Evolutionary conservation across 2,888 invertebrate species (phyloP).

Genomic region (Caenorhabditis panamensis): DNA sequence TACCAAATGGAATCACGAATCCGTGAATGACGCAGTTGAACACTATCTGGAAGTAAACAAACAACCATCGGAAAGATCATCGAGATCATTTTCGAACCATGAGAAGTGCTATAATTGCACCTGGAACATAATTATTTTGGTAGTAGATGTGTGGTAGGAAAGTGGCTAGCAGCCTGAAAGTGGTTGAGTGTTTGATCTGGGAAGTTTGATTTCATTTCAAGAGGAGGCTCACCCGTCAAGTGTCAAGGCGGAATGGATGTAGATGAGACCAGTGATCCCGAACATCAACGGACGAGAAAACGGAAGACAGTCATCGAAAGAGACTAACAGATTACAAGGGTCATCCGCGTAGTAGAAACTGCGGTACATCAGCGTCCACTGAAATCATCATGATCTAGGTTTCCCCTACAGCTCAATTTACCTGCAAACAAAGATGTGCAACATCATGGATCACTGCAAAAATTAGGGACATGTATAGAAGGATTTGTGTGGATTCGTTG

Average conservation of each 20-base stretch:
- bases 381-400: slow-evolving; percentile 2
- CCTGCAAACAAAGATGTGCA: slow-evolving; percentile 44
- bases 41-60: slow-evolving; percentile 11
- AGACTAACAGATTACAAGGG: slow-evolving; percentile 44
- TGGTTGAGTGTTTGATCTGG: neutral
- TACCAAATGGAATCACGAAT: slow-evolving; percentile 9
- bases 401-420: no score
- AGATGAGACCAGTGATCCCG: slow-evolving; percentile 44
- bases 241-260: slow-evolving; percentile 41
- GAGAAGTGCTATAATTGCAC: slow-evolving; percentile 8
- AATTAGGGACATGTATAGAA: slow-evolving; percentile 37
- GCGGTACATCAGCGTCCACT: slow-evolving; percentile 47
- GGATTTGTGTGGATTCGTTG: slow-evolving; percentile 32
- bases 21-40: slow-evolving; percentile 33
- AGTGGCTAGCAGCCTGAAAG: slow-evolving; percentile 29
- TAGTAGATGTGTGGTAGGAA: slow-evolving; percentile 31
- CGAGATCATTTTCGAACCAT: slow-evolving; percentile 28
- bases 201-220: neutral
- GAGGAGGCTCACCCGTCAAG: slow-evolving; percentile 25
- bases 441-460: slow-evolving; percentile 54
- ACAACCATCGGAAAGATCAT: neutral
- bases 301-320: slow-evolving; percentile 18
- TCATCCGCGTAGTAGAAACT: slow-evolving; percentile 55
- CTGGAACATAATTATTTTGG: slow-evolving; percentile 7
- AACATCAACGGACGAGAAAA: slow-evolving; percentile 12